These are phyloP conservation scores for Hermaeophaga mercurialis DNA, from an alignment of 2,888 invertebrate genomes.

Conservation along the genomic window DNA sequence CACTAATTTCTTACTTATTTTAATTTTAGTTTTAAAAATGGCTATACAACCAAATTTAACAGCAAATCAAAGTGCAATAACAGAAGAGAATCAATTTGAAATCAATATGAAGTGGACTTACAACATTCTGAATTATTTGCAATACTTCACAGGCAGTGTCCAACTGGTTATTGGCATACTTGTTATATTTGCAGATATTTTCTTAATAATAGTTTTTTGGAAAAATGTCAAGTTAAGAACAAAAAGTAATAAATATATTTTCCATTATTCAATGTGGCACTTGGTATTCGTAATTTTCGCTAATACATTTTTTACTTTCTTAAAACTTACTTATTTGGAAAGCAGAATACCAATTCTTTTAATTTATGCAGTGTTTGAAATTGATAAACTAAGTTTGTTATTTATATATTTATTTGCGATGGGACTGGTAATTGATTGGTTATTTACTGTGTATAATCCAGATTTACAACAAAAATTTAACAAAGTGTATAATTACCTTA, in stretches of 20 bases:
- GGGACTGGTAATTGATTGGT: slow-evolving; percentile 2
- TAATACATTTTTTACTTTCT: neutral
- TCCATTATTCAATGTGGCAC: slow-evolving; percentile 9
- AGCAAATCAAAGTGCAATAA: neutral
- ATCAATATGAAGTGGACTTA: slow-evolving; percentile 4
- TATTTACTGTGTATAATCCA: neutral
- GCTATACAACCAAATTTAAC: neutral
- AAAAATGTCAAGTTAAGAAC: neutral
- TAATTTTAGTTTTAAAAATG: neutral
- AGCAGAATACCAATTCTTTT: neutral
- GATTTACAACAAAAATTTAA: slow-evolving; percentile 1
- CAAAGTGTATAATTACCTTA: neutral
- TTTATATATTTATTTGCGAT: slow-evolving; percentile 4
- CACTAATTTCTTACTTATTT: neutral
- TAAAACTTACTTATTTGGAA: neutral
- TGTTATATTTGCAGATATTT: slow-evolving; percentile 2
- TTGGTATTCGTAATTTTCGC: neutral
- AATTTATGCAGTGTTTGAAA: neutral
- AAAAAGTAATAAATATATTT: neutral
- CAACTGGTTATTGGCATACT: neutral
- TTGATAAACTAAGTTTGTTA: slow-evolving; percentile 5
- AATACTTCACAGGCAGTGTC: neutral
- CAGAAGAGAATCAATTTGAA: neutral
- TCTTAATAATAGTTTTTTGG: slow-evolving; percentile 4
- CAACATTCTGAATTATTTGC: neutral